Conservation (phyloP, 2,797 vertebrate genomes). For the Corythornis leucogaster region DNA sequence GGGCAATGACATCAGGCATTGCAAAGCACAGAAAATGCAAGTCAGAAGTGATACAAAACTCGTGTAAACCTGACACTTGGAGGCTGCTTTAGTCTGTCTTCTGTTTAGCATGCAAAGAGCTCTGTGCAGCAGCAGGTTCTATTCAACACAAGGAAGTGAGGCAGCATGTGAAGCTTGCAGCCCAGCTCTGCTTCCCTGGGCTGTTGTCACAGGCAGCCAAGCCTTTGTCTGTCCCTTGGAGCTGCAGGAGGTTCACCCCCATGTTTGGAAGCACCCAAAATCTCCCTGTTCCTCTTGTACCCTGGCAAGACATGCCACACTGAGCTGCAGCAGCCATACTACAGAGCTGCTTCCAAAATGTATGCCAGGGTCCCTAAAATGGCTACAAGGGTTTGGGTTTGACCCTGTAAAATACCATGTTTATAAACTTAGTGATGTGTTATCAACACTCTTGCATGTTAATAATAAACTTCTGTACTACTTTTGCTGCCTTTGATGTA, state of each 20-base stretch:
- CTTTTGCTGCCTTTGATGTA: not conserved
- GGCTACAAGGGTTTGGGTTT: not conserved
- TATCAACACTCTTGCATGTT: not conserved
- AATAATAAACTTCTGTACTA: not conserved
- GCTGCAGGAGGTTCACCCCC: not conserved
- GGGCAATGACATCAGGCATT: not conserved
- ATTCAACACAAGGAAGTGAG: not conserved
- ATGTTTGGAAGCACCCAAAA: not conserved
- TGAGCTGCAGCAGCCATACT: rapidly evolving
- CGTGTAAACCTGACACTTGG: not conserved
- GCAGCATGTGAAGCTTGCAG: not conserved
- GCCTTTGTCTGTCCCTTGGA: not conserved
- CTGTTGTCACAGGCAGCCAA: not conserved
- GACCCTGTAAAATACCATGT: not conserved
- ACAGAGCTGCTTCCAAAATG: not conserved
- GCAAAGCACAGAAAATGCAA: not conserved
- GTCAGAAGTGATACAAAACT: not conserved
- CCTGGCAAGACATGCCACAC: rapidly evolving
- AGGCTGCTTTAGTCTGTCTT: not conserved
- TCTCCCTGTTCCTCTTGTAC: rapidly evolving
- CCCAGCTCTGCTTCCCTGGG: not conserved
- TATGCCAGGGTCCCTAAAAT: not conserved
- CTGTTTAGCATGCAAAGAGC: not conserved
- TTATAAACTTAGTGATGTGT: not conserved
- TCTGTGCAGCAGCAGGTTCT: not conserved